Evolutionary conservation across 2,797 vertebrate species (phyloP).

Genomic region (Nasua narica): DNA sequence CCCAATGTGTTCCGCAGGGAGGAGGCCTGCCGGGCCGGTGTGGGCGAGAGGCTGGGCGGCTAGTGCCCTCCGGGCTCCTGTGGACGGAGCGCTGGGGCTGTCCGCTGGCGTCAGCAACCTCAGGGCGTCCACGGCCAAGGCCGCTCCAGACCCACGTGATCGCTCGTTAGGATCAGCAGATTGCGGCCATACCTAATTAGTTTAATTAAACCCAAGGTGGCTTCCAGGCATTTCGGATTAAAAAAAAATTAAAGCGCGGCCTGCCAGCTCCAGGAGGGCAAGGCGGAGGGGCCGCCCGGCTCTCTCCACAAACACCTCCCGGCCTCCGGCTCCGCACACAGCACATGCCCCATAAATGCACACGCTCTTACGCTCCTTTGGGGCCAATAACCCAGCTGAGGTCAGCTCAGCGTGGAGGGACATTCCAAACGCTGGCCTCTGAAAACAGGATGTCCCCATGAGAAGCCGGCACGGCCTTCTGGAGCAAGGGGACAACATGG

Average conservation of each 20-base stretch:
- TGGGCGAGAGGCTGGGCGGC: neutral
- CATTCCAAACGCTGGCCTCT: neutral
- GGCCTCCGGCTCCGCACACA: neutral
- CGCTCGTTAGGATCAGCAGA: neutral
- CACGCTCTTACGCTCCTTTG: rapidly evolving
- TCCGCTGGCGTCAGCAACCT: neutral
- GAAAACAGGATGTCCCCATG: neutral
- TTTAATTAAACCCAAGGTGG: slow-evolving; percentile 52
- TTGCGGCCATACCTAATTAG: slow-evolving; percentile 7
- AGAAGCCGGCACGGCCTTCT: neutral
- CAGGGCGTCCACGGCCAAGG: neutral
- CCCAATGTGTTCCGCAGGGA: neutral
- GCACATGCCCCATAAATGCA: neutral
- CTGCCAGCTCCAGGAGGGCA: neutral
- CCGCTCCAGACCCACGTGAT: rapidly evolving
- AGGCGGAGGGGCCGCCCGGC: rapidly evolving
- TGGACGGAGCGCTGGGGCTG: neutral
- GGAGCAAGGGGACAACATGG: rapidly evolving
- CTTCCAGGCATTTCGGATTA: neutral
- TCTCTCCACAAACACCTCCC: neutral
- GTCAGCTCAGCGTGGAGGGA: neutral
- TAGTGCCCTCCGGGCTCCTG: neutral
- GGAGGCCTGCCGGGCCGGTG: neutral
- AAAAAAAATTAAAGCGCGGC: neutral
- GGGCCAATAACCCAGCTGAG: neutral